Evolutionary conservation across 2,888 invertebrate genomes (phyloP), one percentile per base, ranked within the genome.

Genomic region (Lochmaea crataegi): DNA sequence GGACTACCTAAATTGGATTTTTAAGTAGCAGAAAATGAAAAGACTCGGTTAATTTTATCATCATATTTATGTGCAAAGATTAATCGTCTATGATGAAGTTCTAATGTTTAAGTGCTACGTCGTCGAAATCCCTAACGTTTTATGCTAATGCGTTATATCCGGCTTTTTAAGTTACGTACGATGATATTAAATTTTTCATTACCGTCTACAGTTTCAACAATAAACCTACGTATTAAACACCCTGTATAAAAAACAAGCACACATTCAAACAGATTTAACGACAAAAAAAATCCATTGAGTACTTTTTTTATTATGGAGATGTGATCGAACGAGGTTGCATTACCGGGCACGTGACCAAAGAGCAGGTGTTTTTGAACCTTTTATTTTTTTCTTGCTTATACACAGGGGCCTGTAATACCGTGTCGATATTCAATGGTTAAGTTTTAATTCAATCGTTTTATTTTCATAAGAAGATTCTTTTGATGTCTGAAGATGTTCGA

Each of bases 221-320:
- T 53, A 53, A 53, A 53, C 53, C 18, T 4, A 18, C 18, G 53
- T 53, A 53, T 53, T 53, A 42, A 63, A 63, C 61, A 63, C 61
- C 61, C 61, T 63, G 61, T 63, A 63, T 38, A 60, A 63, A 41
- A 41, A 38, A 42, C 48, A 60, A 64, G 70, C 64, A 64, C 64
- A 64, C 70, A 70, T 70, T 70, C 70, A 70, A 70, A 70, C 64
- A 70, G 70, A 70, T 70, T 70, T 70, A 70, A 70, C 70, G 70
- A 70, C 70, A 65, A 70, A 56, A 57, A 57, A 32, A 70, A 70
- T 70, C 70, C 70, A 70, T 70, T 70, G 70, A 70, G 70, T 70
- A 64, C 64, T 64, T 67, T 64, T 68, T 68, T 68, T 70, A 53
- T 53, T 56, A 64, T 70, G 70, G 70, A 70, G 64, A 64, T 70